phyloP scores from a whole-genome alignment of 2,797 vertebrate genomes.

The Tadarida brasiliensis region DNA sequence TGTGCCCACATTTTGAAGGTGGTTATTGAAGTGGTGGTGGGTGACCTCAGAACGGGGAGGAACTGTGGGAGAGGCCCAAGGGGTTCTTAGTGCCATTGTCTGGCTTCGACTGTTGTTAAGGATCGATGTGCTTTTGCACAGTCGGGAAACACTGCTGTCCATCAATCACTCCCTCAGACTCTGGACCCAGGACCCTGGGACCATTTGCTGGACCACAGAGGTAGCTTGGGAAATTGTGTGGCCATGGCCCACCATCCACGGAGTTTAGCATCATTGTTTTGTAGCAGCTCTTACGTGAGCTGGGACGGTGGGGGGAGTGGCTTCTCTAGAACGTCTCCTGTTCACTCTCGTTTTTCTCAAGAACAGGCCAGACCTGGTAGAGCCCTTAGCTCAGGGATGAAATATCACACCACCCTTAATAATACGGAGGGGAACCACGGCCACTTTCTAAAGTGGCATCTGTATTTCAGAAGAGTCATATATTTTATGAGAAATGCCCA shows the following conservation, averaged over 20 bases:
- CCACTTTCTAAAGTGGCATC: background rate
- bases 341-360: background rate
- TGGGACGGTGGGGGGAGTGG: background rate
- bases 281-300: background rate
- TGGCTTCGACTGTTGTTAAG: background rate
- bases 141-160: background rate
- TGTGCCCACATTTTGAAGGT: background rate
- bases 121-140: background rate
- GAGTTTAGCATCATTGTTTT: too few relatives aligned
- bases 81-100: fast-evolving
- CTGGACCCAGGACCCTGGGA: background rate
- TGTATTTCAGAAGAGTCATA: background rate
- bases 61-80: background rate
- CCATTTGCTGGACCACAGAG: background rate
- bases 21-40: background rate
- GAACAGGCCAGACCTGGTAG: background rate
- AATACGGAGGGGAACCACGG: background rate
- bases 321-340: background rate
- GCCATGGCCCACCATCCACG: too few relatives aligned
- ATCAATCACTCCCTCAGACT: background rate
- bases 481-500: constrained; percentile 13
- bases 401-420: background rate
- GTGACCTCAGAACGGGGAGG: background rate
- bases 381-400: background rate
- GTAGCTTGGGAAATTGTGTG: background rate